Evolutionary conservation across 1,140 invertebrate genomes (phyloP).

Genomic region (Diorhabda carinulata): DNA sequence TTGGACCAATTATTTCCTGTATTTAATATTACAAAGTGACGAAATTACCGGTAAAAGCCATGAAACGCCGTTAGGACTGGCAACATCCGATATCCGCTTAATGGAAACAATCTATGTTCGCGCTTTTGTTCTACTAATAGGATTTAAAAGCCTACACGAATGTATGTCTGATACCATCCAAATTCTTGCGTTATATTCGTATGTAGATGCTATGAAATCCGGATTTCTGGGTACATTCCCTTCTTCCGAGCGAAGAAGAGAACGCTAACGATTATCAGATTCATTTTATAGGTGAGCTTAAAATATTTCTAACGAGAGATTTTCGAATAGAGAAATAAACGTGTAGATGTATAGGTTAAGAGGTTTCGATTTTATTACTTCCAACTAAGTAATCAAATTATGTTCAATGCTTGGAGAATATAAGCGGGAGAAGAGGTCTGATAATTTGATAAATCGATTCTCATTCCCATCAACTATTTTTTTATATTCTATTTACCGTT

Average conservation of each 20-base stretch:
- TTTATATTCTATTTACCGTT: too few relatives aligned
- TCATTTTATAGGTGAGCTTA: background rate
- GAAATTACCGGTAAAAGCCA: too few relatives aligned
- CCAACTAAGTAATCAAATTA: too few relatives aligned
- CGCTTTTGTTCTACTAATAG: slow-evolving; percentile 28
- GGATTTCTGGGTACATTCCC: slow-evolving; percentile 8
- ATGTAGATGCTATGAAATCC: slow-evolving; percentile 26
- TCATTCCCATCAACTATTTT: too few relatives aligned
- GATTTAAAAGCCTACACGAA: slow-evolving; percentile 26
- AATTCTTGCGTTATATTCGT: slow-evolving; percentile 7
- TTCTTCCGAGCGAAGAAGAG: background rate
- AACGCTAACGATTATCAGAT: background rate
- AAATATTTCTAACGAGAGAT: background rate
- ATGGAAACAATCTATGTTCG: slow-evolving; percentile 10
- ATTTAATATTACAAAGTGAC: too few relatives aligned
- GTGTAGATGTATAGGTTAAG: too few relatives aligned
- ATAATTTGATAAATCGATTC: too few relatives aligned
- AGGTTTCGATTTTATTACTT: too few relatives aligned
- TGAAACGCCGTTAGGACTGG: background rate
- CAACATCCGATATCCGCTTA: background rate
- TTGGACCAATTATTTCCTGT: too few relatives aligned
- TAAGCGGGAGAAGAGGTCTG: too few relatives aligned
- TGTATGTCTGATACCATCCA: slow-evolving; percentile 24
- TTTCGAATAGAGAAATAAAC: too few relatives aligned
- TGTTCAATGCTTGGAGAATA: too few relatives aligned